A percentile compares a stretch with the other conserved stretches of the same genome.
These are phyloP conservation scores for Pollenia amentaria DNA, from an alignment of 2,888 invertebrate species.

Conservation along the genomic window DNA sequence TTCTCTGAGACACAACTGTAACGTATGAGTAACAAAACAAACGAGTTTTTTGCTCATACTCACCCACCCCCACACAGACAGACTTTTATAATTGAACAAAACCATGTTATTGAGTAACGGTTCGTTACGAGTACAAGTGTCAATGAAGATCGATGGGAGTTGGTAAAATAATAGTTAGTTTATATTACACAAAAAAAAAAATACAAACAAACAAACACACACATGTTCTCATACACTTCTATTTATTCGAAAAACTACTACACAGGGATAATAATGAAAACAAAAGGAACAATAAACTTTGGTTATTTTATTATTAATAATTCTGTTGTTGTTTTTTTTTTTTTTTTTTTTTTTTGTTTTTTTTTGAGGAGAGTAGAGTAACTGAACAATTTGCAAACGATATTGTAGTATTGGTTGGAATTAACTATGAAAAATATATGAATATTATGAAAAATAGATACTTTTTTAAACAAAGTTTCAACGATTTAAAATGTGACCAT, in stretches of 20 bases:
- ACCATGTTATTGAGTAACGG: conserved; percentile 38
- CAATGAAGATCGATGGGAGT: conserved; percentile 73
- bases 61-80: conserved; percentile 13
- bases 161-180: conserved; percentile 53
- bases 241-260: too few species aligned
- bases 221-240: background rate
- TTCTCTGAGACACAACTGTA: background rate
- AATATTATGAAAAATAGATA: too few species aligned
- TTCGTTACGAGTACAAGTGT: conserved; percentile 52
- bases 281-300: background rate
- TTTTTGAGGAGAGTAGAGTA: too few species aligned
- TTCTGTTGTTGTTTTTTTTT: background rate
- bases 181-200: conserved; percentile 13
- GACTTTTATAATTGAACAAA: background rate
- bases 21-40: background rate
- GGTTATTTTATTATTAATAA: background rate
- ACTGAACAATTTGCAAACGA: too few species aligned
- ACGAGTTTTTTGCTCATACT: background rate
- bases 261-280: background rate
- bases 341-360: too few species aligned
- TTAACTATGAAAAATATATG: too few species aligned
- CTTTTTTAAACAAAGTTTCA: too few species aligned
- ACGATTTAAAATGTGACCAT: too few species aligned
- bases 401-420: too few species aligned
- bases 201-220: background rate